These are phyloP conservation scores for Dicyrtoma fusca DNA, from an alignment of 2,888 invertebrate species.

Conservation along the genomic window DNA sequence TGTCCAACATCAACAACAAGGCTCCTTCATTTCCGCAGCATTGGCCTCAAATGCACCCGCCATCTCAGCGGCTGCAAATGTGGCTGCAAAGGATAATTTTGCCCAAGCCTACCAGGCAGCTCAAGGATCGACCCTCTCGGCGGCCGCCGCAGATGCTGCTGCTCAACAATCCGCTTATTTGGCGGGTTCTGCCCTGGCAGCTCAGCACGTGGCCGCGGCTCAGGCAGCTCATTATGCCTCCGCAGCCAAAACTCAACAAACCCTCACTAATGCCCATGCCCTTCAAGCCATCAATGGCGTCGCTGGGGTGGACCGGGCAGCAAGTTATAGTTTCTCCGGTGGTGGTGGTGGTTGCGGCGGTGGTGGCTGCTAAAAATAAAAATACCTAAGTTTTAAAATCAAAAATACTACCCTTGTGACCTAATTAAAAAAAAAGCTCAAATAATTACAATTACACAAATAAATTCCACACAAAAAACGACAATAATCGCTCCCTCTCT, in stretches of 20 bases:
- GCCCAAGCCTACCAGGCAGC: slow-evolving; percentile 51
- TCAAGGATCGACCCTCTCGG: slow-evolving; percentile 46
- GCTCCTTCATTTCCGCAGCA: slow-evolving; percentile 47
- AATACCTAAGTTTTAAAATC: neutral
- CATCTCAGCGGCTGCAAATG: slow-evolving; percentile 44
- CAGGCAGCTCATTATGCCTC: slow-evolving; percentile 41
- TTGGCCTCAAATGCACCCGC: slow-evolving; percentile 48
- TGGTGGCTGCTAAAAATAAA: slow-evolving; percentile 18
- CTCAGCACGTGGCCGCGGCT: slow-evolving; percentile 40
- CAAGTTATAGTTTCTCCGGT: slow-evolving; percentile 45
- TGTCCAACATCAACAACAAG: slow-evolving; percentile 51
- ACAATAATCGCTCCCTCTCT: too few species aligned
- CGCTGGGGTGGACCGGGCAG: slow-evolving; percentile 38
- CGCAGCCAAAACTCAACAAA: slow-evolving; percentile 44
- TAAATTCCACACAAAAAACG: too few species aligned
- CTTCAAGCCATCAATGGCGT: slow-evolving; percentile 48
- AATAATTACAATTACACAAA: neutral
- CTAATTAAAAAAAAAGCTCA: neutral
- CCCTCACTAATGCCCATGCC: slow-evolving; percentile 43
- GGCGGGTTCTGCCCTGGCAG: slow-evolving; percentile 41
- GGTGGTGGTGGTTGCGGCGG: slow-evolving; percentile 19
- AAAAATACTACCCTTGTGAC: neutral
- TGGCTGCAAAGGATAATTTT: slow-evolving; percentile 49
- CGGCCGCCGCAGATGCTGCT: slow-evolving; percentile 42
- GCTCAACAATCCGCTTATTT: slow-evolving; percentile 49